Conservation (phyloP, 2,113 vertebrate species). For the Oenanthe melanoleuca region DNA sequence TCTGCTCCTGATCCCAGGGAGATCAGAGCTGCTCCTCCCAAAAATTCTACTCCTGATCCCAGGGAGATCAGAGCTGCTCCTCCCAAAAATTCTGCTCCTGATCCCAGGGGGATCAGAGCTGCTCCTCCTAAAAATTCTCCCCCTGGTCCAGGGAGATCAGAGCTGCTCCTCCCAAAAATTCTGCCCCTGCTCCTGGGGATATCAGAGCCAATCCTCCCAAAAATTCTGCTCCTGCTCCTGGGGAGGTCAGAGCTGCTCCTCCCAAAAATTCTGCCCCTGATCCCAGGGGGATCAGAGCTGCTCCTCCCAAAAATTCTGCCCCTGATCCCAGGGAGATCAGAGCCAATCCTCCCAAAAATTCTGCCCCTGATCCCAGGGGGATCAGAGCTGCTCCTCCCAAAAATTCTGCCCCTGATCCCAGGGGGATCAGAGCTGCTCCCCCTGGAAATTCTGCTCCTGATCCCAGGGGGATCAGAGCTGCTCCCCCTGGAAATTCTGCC, state of each 20-base stretch:
- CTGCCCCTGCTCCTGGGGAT: not conserved
- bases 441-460: not conserved
- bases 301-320: not conserved
- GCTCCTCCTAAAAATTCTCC: not conserved
- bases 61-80: not conserved
- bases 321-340: not conserved
- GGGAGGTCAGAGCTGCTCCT: not conserved
- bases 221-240: not conserved
- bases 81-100: not conserved
- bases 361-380: not conserved
- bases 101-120: no score
- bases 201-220: no score
- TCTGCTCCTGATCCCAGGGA: not conserved
- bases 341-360: not conserved
- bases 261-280: not conserved
- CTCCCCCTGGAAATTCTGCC: not conserved
- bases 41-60: not conserved
- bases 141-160: not conserved
- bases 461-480: not conserved
- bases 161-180: not conserved
- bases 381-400: no score
- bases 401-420: not conserved
- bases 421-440: not conserved
- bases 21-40: accelerated
- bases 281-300: not conserved